Evolutionary conservation across 2,113 vertebrate species (phyloP).

Genomic region (Aspiorhynchus laticeps): DNA sequence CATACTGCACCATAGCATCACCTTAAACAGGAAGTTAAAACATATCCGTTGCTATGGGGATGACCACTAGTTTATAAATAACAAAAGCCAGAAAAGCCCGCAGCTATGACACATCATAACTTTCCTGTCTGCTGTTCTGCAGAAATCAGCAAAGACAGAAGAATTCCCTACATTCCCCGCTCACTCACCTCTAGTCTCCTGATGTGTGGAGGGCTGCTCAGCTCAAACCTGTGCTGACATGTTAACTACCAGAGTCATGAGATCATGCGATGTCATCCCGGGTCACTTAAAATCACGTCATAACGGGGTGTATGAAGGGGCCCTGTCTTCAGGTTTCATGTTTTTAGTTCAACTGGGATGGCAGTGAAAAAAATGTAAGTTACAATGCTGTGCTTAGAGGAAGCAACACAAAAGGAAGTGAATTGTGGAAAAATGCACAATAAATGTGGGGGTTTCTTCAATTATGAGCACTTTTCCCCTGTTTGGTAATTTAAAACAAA

Average conservation of each 20-base stretch:
- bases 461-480: not conserved
- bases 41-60: constrained; percentile 53
- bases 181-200: constrained; percentile 24
- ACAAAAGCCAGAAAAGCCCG: constrained; percentile 52
- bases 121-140: not conserved
- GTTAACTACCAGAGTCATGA: constrained; percentile 74
- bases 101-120: constrained; percentile 29
- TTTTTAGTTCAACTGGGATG: not conserved
- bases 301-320: not conserved
- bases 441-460: not conserved
- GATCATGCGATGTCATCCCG: constrained; percentile 79
- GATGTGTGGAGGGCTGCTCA: constrained; percentile 60
- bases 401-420: not conserved
- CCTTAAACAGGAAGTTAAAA: constrained; percentile 67
- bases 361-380: not conserved
- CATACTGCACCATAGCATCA: constrained; percentile 15
- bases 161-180: constrained; percentile 23
- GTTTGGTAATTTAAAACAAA: not conserved
- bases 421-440: not conserved
- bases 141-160: constrained; percentile 14
- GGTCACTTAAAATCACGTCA: constrained; percentile 56
- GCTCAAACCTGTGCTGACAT: constrained; percentile 70
- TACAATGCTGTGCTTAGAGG: not conserved
- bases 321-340: constrained; percentile 2
- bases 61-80: constrained; percentile 45